phyloP scores from a whole-genome alignment of 2,888 invertebrate species.

The Podabrus alpinus region DNA sequence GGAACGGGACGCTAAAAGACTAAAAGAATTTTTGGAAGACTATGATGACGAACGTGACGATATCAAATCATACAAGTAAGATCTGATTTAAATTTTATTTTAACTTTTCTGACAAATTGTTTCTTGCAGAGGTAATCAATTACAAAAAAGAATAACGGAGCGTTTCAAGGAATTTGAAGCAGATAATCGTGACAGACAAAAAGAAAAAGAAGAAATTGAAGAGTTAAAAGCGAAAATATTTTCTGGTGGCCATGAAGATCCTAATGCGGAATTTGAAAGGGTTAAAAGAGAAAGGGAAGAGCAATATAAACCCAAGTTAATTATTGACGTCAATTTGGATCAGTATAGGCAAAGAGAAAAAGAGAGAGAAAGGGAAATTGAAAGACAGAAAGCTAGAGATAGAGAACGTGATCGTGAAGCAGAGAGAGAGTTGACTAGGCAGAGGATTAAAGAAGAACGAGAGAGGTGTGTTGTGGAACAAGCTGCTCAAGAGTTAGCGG shows the following conservation, averaged over 20 bases:
- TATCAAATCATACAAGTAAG: slow-evolving; percentile 91
- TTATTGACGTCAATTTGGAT: slow-evolving; percentile 72
- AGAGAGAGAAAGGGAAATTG: slow-evolving; percentile 60
- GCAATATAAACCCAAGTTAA: slow-evolving; percentile 80
- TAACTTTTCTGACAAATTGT: not conserved
- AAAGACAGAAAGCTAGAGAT: slow-evolving; percentile 63
- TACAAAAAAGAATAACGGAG: slow-evolving; percentile 88
- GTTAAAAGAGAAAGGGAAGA: slow-evolving; percentile 78
- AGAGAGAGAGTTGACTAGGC: slow-evolving; percentile 61
- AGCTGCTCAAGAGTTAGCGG: slow-evolving; percentile 65
- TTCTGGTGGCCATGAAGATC: slow-evolving; percentile 68
- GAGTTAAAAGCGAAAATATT: slow-evolving; percentile 80
- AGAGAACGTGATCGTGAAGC: slow-evolving; percentile 89
- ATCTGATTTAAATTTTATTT: slow-evolving; percentile 17
- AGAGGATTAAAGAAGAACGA: slow-evolving; percentile 51
- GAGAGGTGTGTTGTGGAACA: slow-evolving; percentile 59
- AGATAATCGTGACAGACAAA: slow-evolving; percentile 87
- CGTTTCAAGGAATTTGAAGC: slow-evolving; percentile 91
- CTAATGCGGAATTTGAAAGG: slow-evolving; percentile 67
- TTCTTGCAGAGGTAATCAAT: slow-evolving; percentile 73
- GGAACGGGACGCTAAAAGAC: slow-evolving; percentile 87
- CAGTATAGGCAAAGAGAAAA: slow-evolving; percentile 64
- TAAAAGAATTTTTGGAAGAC: slow-evolving; percentile 98
- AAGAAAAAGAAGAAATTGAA: slow-evolving; percentile 86
- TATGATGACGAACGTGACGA: slow-evolving; percentile 99